Evolutionary conservation across 1,140 invertebrate genomes (phyloP).

Genomic region (Nautilus pompilius): DNA sequence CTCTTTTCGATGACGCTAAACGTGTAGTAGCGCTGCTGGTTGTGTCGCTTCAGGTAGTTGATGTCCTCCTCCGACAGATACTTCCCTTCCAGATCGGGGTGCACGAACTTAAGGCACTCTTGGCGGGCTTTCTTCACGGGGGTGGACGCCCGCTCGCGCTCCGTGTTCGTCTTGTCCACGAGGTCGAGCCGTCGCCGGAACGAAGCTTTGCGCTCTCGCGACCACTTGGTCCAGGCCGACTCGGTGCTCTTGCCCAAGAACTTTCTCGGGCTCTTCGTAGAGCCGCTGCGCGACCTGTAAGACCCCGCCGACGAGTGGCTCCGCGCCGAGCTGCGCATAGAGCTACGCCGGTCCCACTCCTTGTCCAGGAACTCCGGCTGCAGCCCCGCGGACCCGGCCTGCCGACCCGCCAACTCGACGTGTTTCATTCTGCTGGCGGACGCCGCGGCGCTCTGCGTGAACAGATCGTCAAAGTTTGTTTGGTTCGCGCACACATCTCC

Average conservation of each 20-base stretch:
- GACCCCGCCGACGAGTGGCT: constrained; percentile 27
- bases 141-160: constrained; percentile 40
- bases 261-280: constrained; percentile 10
- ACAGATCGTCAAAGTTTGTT: constrained; percentile 27
- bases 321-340: constrained; percentile 6
- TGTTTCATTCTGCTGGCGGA: neutral
- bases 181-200: constrained; percentile 38
- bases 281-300: constrained; percentile 26
- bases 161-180: constrained; percentile 34
- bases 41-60: constrained; percentile 38
- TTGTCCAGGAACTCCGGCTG: constrained; percentile 28
- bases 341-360: constrained; percentile 31
- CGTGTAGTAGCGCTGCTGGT: constrained; percentile 38
- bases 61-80: constrained; percentile 47
- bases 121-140: constrained; percentile 51
- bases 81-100: constrained; percentile 42
- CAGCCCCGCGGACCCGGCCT: constrained; percentile 11
- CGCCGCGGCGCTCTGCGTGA: constrained; percentile 14
- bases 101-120: constrained; percentile 48
- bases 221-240: constrained; percentile 50
- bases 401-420: neutral
- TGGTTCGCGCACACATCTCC: constrained; percentile 1
- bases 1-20: constrained; percentile 41
- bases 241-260: constrained; percentile 33
- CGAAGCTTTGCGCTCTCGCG: constrained; percentile 40